Evolutionary conservation across 2,888 invertebrate genomes (phyloP), one percentile per base, ranked within the genome.

Genomic region (Pachliopta kotzebuea): DNA sequence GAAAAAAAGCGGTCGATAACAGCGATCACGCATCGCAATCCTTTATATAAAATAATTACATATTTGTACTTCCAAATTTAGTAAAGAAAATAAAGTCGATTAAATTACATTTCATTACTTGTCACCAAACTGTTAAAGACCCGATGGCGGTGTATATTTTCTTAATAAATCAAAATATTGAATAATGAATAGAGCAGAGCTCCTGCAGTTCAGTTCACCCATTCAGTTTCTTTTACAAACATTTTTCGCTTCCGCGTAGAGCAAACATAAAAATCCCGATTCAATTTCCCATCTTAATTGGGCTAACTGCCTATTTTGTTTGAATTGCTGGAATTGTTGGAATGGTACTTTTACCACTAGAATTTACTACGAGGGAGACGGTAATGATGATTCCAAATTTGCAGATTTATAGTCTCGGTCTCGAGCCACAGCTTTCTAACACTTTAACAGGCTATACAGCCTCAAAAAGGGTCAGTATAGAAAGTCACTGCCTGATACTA

Each of bases 241-340:
- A 59, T 59, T 54, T 63, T 63, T 59, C 26, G 24, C 50, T 50
- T 45, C 45, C 6, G 49, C 24, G 31, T 59, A 31, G 55, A 23
- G 54, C 20, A 59, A 63, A 59, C 31, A 52, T 23, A 55, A 54
- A 63, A 59, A 26, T 29, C 31, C n/a, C 54, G 17, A 31, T 59
- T 58, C 45, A 59, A 59, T 63, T 59, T 59, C 26, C 17, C 54
- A 23, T 31, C 24, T 55, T 63, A 63, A 59, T 63, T 59, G 54
- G 31, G 29, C 23, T 49, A 50, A 62, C 50, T 6, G 26, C 18
- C 3, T 31, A 62, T 49, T 56, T 62, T 50, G 42, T 57, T 57
- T 42, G 18, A 57, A 55, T 55, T 29, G 24, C 8, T 31, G 23
- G 26, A 26, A 18, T 55, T 31, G 11, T 31, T 31, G 3, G 50